Base-by-base conservation (phyloP, 2,113 vertebrate species). In the Megaceryle maxima region DNA sequence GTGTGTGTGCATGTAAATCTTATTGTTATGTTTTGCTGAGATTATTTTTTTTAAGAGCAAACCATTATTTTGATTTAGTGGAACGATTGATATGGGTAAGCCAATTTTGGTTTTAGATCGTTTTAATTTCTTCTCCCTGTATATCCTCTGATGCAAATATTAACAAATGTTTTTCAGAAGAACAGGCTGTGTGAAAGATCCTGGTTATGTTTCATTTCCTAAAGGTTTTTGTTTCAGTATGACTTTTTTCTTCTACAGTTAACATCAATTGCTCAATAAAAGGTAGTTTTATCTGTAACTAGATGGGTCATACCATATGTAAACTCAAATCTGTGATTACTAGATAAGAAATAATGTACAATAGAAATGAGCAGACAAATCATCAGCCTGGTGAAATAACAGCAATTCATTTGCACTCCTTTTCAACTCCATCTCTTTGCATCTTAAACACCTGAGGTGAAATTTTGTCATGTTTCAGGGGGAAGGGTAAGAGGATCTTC, bases 401-500 rank as follows among this genome's bases (percentile, higher is more conserved):
- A 92, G 28, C 18, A 93, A 43, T 74, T 83, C 70, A 48, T 74
- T 70, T 93, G 74, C 41, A 46, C 69, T 69, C 22, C 41, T 94
- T 83, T 91, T 60, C 94, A 62, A 7, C 29, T 94, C 50, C 18
- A 56, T 75, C 56, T 84, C 43, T 92, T 53, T 57, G 82, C 53
- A 41, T 66, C 33, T 96, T 78, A 76, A 83, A 66, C 84, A 96
- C 56, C 56, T 91, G 80, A 91, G 57, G 50, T 90, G 82, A 63
- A 70, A 79, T 89, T 95, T 91, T 89, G 39, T 72, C 48, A 46
- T 60, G 35, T 76, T 96, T 87, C 14, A 11, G 28, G 53, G 6
- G 28, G 26, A 86, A 82, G 28, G 21, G 44, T 16, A 55, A 73
- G 24, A 35, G 33, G 6, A 37, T 77, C 91, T 96, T 90, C 92